These are phyloP conservation scores for Actenoides lindsayi DNA, from an alignment of 2,113 vertebrate genomes.

Conservation along the genomic window DNA sequence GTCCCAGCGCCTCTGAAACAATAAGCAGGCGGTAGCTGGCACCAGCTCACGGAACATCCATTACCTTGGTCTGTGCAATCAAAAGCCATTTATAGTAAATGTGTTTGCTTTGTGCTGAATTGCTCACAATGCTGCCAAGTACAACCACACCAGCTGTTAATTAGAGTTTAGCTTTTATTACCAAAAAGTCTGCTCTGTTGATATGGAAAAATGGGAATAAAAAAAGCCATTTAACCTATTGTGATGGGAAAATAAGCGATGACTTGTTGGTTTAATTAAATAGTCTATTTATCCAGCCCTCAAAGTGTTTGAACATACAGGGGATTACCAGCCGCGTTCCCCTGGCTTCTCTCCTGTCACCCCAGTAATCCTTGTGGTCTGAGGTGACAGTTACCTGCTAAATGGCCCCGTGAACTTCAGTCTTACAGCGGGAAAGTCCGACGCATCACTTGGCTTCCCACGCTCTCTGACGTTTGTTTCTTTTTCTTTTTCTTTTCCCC, in stretches of 20 bases:
- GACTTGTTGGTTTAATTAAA: conserved; percentile 61
- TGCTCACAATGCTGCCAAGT: conserved; percentile 46
- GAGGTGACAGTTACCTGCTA: conserved; percentile 53
- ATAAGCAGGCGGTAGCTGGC: background rate
- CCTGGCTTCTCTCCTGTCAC: conserved; percentile 33
- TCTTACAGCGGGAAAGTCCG: background rate
- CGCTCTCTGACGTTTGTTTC: background rate
- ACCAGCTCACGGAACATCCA: background rate
- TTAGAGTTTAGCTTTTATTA: conserved; percentile 59
- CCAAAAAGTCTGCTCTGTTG: conserved; percentile 58
- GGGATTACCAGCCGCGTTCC: conserved; percentile 38
- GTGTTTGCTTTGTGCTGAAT: conserved; percentile 67
- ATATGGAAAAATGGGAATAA: conserved; percentile 57
- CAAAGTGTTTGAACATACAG: conserved; percentile 51
- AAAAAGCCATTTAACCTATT: conserved; percentile 69
- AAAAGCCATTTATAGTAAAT: conserved; percentile 54
- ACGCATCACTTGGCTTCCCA: background rate
- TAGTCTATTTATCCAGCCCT: conserved; percentile 75
- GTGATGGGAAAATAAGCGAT: conserved; percentile 72
- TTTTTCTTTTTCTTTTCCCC: too few relatives aligned
- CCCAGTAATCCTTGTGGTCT: background rate
- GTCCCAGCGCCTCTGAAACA: background rate
- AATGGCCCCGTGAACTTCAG: background rate
- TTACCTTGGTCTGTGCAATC: conserved; percentile 32
- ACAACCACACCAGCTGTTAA: conserved; percentile 59